A percentile compares a stretch with the other conserved stretches of the same genome.
Evolutionary conservation across 2,888 invertebrate genomes (phyloP).

Genomic region (Andricus quercusramuli): DNA sequence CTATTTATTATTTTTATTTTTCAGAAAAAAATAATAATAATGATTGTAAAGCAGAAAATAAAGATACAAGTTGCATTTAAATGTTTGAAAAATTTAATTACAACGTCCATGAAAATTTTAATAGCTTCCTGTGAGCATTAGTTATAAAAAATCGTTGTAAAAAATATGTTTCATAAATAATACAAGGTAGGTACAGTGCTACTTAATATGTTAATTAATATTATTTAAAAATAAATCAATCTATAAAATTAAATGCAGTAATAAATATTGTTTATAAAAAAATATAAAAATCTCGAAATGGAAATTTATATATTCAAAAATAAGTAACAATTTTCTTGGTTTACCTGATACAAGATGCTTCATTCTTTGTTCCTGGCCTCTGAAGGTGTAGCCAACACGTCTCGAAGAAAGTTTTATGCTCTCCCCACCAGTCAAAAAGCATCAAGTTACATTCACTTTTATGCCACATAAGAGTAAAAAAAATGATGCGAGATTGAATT

Average conservation of each 20-base stretch:
- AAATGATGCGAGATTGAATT: not conserved
- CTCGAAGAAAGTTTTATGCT: slow-evolving; percentile 18
- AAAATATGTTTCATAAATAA: not conserved
- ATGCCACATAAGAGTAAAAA: not conserved
- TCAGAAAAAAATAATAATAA: too few relatives aligned
- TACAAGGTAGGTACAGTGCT: not conserved
- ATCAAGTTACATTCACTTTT: slow-evolving; percentile 9
- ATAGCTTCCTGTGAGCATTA: too few relatives aligned
- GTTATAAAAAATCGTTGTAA: too few relatives aligned
- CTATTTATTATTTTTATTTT: too few relatives aligned
- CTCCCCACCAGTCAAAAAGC: slow-evolving; percentile 13
- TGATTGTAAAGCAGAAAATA: too few relatives aligned
- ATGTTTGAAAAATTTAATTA: not conserved
- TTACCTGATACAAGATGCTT: slow-evolving; percentile 18
- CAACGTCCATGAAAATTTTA: too few relatives aligned
- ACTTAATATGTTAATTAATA: not conserved
- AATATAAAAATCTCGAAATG: too few relatives aligned
- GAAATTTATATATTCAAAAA: too few relatives aligned
- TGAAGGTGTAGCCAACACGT: not conserved
- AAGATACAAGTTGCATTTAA: not conserved
- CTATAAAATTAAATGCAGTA: too few relatives aligned
- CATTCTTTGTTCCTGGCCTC: slow-evolving; percentile 26
- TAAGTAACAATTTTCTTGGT: not conserved
- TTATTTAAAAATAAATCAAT: not conserved
- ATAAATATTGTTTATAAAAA: too few relatives aligned